phyloP scores from a whole-genome alignment of 2,797 vertebrate species.

The Cygnus olor region DNA sequence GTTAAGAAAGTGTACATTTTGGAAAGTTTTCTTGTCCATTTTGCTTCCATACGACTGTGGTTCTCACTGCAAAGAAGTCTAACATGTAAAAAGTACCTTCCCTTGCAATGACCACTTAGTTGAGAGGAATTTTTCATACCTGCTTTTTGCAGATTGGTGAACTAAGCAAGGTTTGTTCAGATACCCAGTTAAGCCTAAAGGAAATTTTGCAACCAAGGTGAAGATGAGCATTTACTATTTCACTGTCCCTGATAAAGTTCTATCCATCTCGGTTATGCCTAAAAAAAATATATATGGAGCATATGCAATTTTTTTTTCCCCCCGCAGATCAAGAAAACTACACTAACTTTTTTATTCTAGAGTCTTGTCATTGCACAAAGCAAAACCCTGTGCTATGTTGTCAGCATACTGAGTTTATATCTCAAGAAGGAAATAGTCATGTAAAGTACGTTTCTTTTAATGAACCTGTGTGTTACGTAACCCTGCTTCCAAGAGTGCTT shows the following conservation, averaged over 20 bases:
- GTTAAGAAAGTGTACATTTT: background rate
- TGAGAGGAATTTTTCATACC: background rate
- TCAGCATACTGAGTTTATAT: background rate
- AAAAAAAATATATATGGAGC: background rate
- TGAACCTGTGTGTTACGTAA: background rate
- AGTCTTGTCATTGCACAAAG: background rate
- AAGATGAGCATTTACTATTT: background rate
- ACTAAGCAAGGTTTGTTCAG: background rate
- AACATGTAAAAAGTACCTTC: background rate
- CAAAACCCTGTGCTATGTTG: background rate
- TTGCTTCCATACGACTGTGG: background rate
- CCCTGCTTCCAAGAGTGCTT: background rate
- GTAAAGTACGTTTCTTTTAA: background rate
- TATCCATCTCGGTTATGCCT: background rate
- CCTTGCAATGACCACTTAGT: conserved; percentile 7
- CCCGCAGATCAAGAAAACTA: background rate
- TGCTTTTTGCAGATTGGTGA: background rate
- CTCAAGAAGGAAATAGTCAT: background rate
- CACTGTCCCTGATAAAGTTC: background rate
- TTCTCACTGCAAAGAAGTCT: background rate
- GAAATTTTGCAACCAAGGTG: background rate
- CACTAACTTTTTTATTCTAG: background rate
- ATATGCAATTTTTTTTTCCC: background rate
- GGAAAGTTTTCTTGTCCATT: background rate
- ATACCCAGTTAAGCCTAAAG: background rate